Base-by-base conservation (phyloP, 2,113 vertebrate genomes). In the Sialia sialis region DNA sequence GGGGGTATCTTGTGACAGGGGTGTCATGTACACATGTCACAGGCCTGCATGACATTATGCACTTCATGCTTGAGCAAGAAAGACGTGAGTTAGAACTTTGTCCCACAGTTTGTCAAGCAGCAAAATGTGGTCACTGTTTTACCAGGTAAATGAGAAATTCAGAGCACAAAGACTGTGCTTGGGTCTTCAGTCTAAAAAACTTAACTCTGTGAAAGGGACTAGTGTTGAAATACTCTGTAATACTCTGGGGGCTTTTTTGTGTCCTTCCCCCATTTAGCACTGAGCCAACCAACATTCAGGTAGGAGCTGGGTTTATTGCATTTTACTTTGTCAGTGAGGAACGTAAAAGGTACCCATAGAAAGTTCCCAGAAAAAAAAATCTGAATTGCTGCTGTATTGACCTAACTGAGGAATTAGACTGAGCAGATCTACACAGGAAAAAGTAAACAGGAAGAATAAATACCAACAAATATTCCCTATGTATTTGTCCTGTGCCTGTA, bases 261-360 rank as follows among this genome's bases (percentile, higher is more conserved):
- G 36, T 43, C 54, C 38, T 62, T 36, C 19, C 16, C 25, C 30
- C 38, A 38, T 13, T 38, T 39, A 32, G 27, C 46, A 68, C 39
- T 2, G 6, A 78, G 77, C 39, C 72, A 52, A 62, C 12, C 1
- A 9, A 15, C 27, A 22, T 20, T n/a, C 8, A 29, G 41, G 30
- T 5, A 52, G 11, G 29, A 60, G 12, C 7, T 59, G 46, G 9
- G 51, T 60, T 78, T 58, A 30, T 56, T 82, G 56, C 27, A 18
- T 30, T 81, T 89, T 73, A 38, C 49, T 39, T 87, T 77, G 54
- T 60, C 77, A 73, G 44, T 13, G 27, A 52, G 46, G 30, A 84
- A 10, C 29, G 73, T 2, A 9, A 70, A 38, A 48, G 27, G 16
- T 29, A 78, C 32, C 20, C 0, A 0, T 21, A 64, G 36, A 6